Evolutionary conservation across 2,113 vertebrate species (phyloP), one percentile per base, ranked within the genome.

Genomic region (Sarotherodon lohbergeri): DNA sequence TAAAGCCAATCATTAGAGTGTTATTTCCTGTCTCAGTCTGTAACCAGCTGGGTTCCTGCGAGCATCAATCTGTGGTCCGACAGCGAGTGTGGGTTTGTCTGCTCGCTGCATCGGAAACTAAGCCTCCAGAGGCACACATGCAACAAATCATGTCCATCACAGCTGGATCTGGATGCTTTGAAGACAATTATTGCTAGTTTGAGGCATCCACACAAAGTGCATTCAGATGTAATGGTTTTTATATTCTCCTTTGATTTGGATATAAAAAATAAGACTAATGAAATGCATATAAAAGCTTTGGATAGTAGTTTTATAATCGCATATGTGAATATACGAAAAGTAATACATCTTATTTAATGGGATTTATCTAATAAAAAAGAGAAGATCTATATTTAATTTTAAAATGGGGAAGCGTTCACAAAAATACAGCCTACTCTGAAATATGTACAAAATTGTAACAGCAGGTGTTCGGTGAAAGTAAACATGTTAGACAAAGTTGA

Each of bases 11-110:
- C 57, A 91, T 91, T 81, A 90, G 66, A 4, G 41, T 11, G 68
- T 78, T 17, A 73, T 87, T 88, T 94, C 90, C 88, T 90, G 91
- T 73, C 84, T 86, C 46, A 48, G 36, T 83, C 66, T 79, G 36
- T 13, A 46, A 54, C 59, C 66, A 57, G 86, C 66, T 79, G 87
- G 55, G 80, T 14, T 81, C 43, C 82, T 83, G 84, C 59, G 3
- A 13, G 83, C 52, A 80, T 85, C 86, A 71, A 3, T 19, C 71
- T 8, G 43, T 19, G 27, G 86, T 36, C 32, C 29, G 16, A 29
- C 41, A n/a, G 86, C 81, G 48, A 61, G 59, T 80, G 80, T 32
- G 43, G 61, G 34, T 78, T n/a, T 63, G 34, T 78, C 73, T 50
- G 27, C 46, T 78, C 4, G 3, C 46, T 52, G 73, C 27, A 78